Percentiles rank a stretch among this genome's conserved stretches.
Evolutionary conservation across 2,113 vertebrate genomes (phyloP).

Genomic region (Neotragus pygmaeus): DNA sequence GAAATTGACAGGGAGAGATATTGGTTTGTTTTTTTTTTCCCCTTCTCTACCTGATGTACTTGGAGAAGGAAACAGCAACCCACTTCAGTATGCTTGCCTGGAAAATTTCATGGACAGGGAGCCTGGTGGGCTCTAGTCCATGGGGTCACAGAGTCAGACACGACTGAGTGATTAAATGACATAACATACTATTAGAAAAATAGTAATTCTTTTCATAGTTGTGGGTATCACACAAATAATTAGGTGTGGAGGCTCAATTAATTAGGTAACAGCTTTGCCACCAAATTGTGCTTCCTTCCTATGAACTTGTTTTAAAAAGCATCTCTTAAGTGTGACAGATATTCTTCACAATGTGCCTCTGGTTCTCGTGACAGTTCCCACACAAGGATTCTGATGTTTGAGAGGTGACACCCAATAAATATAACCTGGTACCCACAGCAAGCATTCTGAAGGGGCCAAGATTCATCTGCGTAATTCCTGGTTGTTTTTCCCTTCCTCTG

Average conservation of each 20-base stretch:
- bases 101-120: not conserved
- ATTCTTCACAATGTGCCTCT: not conserved
- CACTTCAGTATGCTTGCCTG: not conserved
- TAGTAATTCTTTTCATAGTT: slow-evolving; percentile 7
- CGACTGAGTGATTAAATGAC: not conserved
- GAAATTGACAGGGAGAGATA: not conserved
- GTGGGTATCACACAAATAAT: not conserved
- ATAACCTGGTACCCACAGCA: not conserved
- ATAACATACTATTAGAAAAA: not conserved
- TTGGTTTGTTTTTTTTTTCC: not conserved
- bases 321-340: not conserved
- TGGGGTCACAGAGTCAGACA: not conserved
- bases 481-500: not conserved
- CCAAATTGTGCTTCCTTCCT: not conserved
- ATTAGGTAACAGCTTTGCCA: not conserved
- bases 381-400: not conserved
- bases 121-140: not conserved
- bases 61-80: not conserved
- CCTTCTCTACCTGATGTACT: not conserved
- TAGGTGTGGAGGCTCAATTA: not conserved
- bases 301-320: slow-evolving; percentile 25
- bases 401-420: not conserved
- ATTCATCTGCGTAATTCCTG: not conserved
- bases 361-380: not conserved
- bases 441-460: not conserved